Conservation (phyloP, 2,113 vertebrate genomes). For the Podarcis raffonei region DNA sequence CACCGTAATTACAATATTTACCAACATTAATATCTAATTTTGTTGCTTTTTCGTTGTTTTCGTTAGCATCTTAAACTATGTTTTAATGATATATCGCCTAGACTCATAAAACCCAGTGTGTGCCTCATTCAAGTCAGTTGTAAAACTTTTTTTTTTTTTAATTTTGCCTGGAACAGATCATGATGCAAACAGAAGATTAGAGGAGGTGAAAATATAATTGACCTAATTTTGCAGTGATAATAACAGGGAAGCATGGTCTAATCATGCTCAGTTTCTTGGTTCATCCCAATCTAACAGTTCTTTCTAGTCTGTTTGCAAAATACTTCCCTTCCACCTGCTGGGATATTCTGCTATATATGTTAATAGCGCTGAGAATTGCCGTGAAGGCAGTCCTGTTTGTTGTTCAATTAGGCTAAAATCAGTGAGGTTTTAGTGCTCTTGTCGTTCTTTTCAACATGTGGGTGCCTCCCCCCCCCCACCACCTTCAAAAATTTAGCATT, state of each 20-base stretch:
- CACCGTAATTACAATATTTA: not conserved
- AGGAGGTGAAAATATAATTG: constrained; percentile 31
- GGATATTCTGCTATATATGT: constrained; percentile 34
- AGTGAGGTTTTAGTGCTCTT: constrained; percentile 21
- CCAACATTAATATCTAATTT: fast-evolving
- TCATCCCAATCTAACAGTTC: constrained; percentile 18
- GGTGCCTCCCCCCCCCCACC: constrained; percentile 28
- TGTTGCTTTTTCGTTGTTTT: fast-evolving
- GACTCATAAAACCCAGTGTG: not conserved
- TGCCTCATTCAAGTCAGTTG: not conserved
- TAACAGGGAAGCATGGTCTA: constrained; percentile 25
- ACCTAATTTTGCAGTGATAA: constrained; percentile 30
- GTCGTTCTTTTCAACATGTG: constrained; percentile 24
- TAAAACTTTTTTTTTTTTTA: constrained; percentile 2
- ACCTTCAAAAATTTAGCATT: not conserved
- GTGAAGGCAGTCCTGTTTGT: constrained; percentile 24
- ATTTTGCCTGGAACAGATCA: constrained; percentile 18
- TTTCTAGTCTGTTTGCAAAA: constrained; percentile 1
- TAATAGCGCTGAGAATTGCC: constrained; percentile 21
- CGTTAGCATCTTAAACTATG: not conserved
- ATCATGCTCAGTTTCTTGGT: constrained; percentile 31
- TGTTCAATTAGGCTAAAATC: constrained; percentile 44
- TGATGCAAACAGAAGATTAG: not conserved
- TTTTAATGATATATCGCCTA: not conserved
- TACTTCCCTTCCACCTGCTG: constrained; percentile 20